Evolutionary conservation across 37 sponge, comb jelly and placozoan species (phyloP).

Genomic region (Chondrilla cf. caribensis): DNA sequence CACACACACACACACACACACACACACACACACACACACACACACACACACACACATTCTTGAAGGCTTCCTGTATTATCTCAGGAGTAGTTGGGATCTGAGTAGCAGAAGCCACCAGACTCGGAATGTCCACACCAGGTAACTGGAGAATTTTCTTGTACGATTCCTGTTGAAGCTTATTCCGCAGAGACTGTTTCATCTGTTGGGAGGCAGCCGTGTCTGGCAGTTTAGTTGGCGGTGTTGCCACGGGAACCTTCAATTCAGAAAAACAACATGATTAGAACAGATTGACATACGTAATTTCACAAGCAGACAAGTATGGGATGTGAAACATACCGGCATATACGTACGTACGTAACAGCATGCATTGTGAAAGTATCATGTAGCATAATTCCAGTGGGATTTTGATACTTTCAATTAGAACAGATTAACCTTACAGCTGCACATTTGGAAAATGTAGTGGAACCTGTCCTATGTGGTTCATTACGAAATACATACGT

Average conservation of each 20-base stretch:
- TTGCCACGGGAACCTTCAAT: constrained; percentile 76
- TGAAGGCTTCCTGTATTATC: constrained; percentile 60
- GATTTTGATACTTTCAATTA: no score
- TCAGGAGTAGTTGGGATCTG: constrained; percentile 36
- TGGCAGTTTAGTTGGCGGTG: constrained; percentile 53
- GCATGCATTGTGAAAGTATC: no score
- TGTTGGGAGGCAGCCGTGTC: constrained; percentile 38
- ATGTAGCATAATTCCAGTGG: no score
- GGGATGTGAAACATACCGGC: no score
- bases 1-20: no score
- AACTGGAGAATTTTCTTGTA: constrained; percentile 43
- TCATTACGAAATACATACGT: no score
- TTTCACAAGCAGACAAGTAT: neutral
- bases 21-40: no score
- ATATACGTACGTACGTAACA: no score
- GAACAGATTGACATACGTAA: neutral
- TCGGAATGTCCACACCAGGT: neutral
- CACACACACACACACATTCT: constrained; percentile 20
- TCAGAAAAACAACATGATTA: no score
- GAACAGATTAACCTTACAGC: no score
- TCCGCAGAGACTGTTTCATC: constrained; percentile 59
- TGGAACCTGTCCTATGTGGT: no score
- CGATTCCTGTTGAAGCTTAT: constrained; percentile 56
- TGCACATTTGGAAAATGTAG: no score
- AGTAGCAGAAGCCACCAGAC: neutral